These are phyloP conservation scores for Setipinna tenuifilis DNA, from an alignment of 2,797 vertebrate genomes.

Conservation along the genomic window DNA sequence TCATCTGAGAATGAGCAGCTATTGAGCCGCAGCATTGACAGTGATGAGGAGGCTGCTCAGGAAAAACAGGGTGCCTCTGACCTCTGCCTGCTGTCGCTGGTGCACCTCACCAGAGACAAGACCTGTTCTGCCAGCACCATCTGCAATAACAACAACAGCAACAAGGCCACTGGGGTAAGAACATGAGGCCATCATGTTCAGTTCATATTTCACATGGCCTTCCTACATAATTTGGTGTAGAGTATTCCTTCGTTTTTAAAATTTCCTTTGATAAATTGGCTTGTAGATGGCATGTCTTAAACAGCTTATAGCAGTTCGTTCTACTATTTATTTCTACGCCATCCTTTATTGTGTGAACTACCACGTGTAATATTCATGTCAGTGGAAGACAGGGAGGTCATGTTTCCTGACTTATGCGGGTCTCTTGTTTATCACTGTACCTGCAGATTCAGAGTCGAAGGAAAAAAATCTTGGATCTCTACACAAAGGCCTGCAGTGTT, in stretches of 20 bases:
- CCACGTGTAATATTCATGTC: neutral
- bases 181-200: neutral
- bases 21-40: constrained; percentile 94
- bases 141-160: constrained; percentile 73
- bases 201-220: neutral
- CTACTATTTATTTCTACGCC: neutral
- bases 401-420: constrained; percentile 26
- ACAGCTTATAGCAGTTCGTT: neutral
- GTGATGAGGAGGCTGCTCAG: constrained; percentile 90
- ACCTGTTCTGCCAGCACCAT: constrained; percentile 67
- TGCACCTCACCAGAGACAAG: constrained; percentile 87
- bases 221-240: neutral
- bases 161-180: constrained; percentile 88
- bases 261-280: neutral
- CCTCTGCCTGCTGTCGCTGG: constrained; percentile 90
- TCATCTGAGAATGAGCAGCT: constrained; percentile 98
- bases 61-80: constrained; percentile 90
- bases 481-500: constrained; percentile 87
- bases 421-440: constrained; percentile 36
- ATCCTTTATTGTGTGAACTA: neutral
- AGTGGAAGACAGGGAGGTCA: neutral
- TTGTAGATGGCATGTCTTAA: neutral
- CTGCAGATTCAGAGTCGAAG: constrained; percentile 89
- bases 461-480: constrained; percentile 96
- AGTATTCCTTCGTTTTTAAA: neutral